Base-by-base conservation (phyloP, 2,797 vertebrate species). In the Morelia viridis region DNA sequence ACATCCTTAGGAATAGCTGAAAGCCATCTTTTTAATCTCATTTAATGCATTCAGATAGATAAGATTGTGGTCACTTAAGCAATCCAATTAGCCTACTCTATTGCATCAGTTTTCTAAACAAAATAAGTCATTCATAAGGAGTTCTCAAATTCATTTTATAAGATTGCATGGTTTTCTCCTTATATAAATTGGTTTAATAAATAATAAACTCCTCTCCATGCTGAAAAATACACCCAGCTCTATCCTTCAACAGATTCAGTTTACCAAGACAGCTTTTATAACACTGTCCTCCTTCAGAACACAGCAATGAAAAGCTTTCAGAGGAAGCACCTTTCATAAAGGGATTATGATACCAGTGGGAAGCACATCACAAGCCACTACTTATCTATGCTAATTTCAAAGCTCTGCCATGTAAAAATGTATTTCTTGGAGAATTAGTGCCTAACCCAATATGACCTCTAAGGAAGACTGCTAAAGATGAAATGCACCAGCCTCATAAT, bases 101-200 rank as follows among this genome's bases (percentile, higher is more conserved):
- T 87, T 84, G n/a, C 64, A 57, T 46, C 85, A 88, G 68, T 41
- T 91, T 60, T 50, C 53, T 41, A 61, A 85, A 88, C 35, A 93
- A 93, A 80, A 46, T 26, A 83, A 85, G 60, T 57, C 35, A 60
- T 88, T 91, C 89, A 91, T 68, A 31, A 31, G 26, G 50, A 26
- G 15, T 85, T 58, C 24, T 89, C 62, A 92, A 5, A 71, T 61
- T 61, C 15, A 87, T 76, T 87, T 60, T 53, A 68, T 6, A 24
- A 56, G 24, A 0, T 24, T 35, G 85, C 57, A 84, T 9, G 83
- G 84, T 28, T 85, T 41, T 68, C 41, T 68, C n/a, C 53, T 60
- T 28, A 88, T 41, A 41, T 41, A 41, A 41, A 41, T 41, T 41
- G 41, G 41, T 41, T 41, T 41, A 41, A 41, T 41, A 41, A 41